phyloP scores from a whole-genome alignment of 1,140 invertebrate genomes.

The Steinernema khuongi region DNA sequence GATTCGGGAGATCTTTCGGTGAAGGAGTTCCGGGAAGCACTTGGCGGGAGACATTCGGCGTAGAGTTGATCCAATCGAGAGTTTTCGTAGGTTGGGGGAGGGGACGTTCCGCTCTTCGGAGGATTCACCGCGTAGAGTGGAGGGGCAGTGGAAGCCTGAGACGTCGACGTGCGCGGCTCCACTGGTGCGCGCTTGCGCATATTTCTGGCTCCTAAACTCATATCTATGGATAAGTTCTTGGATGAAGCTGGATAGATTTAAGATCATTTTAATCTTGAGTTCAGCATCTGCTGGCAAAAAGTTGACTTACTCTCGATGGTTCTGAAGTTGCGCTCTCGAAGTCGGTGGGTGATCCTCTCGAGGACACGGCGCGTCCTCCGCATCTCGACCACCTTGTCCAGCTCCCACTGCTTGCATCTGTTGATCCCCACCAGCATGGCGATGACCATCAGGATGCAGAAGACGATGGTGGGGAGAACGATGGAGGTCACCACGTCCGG shows the following conservation, averaged over 20 bases:
- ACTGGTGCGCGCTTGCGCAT: conserved; percentile 44
- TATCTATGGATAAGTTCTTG: too few species aligned
- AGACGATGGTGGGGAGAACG: conserved; percentile 52
- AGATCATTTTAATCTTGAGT: conserved; percentile 18
- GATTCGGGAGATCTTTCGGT: too few species aligned
- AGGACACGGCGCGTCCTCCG: conserved; percentile 50
- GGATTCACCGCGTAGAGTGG: conserved; percentile 18
- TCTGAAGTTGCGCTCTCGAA: conserved; percentile 55
- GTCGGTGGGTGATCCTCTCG: conserved; percentile 50
- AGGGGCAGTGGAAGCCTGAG: not conserved
- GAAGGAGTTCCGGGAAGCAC: too few species aligned
- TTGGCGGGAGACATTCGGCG: too few species aligned
- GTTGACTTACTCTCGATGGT: conserved; percentile 51
- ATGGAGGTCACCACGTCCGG: conserved; percentile 53
- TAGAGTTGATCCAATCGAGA: conserved; percentile 51
- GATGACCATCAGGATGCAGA: conserved; percentile 56
- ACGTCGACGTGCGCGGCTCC: conserved; percentile 21
- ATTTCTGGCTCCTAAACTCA: conserved; percentile 51
- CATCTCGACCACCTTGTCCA: conserved; percentile 57
- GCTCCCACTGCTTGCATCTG: conserved; percentile 57
- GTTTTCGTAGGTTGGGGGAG: conserved; percentile 57
- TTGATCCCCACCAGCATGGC: conserved; percentile 54
- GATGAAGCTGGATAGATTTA: too few species aligned
- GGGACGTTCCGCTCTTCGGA: conserved; percentile 43
- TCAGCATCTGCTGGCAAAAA: not conserved